Conservation (phyloP, 2,797 vertebrate species). For the Antennarius maculatus region DNA sequence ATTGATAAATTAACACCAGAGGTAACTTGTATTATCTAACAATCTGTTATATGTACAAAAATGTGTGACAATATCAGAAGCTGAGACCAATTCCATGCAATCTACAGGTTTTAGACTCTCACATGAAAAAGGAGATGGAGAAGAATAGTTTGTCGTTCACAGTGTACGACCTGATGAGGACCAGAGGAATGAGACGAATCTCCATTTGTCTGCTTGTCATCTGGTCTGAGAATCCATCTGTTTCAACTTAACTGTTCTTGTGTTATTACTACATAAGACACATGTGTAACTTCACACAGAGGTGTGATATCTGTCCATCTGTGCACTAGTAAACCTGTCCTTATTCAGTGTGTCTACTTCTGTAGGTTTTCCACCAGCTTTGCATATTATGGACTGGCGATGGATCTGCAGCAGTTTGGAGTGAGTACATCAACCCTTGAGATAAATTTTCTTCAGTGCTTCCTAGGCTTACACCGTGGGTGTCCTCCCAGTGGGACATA, state of each 20-base stretch:
- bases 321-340: too few relatives aligned
- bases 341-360: neutral
- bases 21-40: slow-evolving; percentile 31
- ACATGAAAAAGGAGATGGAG: slow-evolving; percentile 80
- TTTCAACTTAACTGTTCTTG: neutral
- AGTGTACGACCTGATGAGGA: slow-evolving; percentile 73
- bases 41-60: too few relatives aligned
- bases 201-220: slow-evolving; percentile 76
- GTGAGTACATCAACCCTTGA: slow-evolving; percentile 40
- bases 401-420: slow-evolving; percentile 87
- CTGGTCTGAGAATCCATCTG: slow-evolving; percentile 66
- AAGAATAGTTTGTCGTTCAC: slow-evolving; percentile 56
- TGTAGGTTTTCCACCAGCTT: slow-evolving; percentile 84
- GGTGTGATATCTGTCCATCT: too few relatives aligned
- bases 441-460: too few relatives aligned
- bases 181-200: slow-evolving; percentile 76
- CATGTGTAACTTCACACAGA: neutral
- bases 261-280: neutral
- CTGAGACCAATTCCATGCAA: slow-evolving; percentile 28
- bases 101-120: slow-evolving; percentile 75
- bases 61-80: neutral
- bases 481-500: too few relatives aligned
- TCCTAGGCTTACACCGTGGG: too few relatives aligned
- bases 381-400: slow-evolving; percentile 82
- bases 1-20: slow-evolving; percentile 60